Percentiles rank a stretch among this genome's conserved stretches.
These are phyloP conservation scores for Kryptolebias marmoratus DNA, from an alignment of 2,113 vertebrate genomes.

Conservation along the genomic window DNA sequence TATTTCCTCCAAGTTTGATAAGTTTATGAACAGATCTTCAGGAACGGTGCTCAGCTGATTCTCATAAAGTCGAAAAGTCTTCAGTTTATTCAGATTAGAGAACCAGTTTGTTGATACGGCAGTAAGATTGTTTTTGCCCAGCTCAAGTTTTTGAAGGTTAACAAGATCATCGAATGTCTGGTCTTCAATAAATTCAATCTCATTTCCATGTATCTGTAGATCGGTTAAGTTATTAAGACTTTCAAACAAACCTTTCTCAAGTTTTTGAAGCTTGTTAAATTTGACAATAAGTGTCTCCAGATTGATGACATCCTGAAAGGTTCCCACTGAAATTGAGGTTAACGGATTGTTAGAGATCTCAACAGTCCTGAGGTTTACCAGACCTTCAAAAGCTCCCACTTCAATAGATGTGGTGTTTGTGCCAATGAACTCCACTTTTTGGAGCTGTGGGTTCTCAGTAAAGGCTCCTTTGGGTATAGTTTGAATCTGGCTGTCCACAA, in stretches of 20 bases:
- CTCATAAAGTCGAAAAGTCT: slow-evolving; percentile 77
- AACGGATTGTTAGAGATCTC: slow-evolving; percentile 77
- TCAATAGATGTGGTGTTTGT: slow-evolving; percentile 74
- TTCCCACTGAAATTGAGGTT: slow-evolving; percentile 67
- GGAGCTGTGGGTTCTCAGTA: slow-evolving; percentile 70
- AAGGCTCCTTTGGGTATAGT: slow-evolving; percentile 77
- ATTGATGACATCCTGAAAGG: slow-evolving; percentile 76
- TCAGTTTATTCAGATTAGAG: slow-evolving; percentile 73
- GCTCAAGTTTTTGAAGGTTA: slow-evolving; percentile 72
- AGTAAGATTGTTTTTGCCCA: slow-evolving; percentile 80
- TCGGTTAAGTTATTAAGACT: slow-evolving; percentile 66
- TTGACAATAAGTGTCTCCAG: slow-evolving; percentile 77
- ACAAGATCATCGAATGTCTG: slow-evolving; percentile 80
- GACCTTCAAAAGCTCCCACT: slow-evolving; percentile 81
- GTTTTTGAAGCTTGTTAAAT: slow-evolving; percentile 65
- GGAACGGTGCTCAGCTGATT: slow-evolving; percentile 79
- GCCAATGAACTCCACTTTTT: slow-evolving; percentile 76
- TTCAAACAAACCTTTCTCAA: slow-evolving; percentile 81
- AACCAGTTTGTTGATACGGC: slow-evolving; percentile 71
- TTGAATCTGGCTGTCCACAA: slow-evolving; percentile 74
- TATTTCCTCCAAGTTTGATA: slow-evolving; percentile 76
- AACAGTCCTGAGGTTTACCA: slow-evolving; percentile 66
- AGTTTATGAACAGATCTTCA: slow-evolving; percentile 74
- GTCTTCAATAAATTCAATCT: slow-evolving; percentile 79
- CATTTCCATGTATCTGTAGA: slow-evolving; percentile 74